These are phyloP conservation scores for Sternarchorhynchus goeldii DNA, from an alignment of 2,797 vertebrate species.

Conservation along the genomic window DNA sequence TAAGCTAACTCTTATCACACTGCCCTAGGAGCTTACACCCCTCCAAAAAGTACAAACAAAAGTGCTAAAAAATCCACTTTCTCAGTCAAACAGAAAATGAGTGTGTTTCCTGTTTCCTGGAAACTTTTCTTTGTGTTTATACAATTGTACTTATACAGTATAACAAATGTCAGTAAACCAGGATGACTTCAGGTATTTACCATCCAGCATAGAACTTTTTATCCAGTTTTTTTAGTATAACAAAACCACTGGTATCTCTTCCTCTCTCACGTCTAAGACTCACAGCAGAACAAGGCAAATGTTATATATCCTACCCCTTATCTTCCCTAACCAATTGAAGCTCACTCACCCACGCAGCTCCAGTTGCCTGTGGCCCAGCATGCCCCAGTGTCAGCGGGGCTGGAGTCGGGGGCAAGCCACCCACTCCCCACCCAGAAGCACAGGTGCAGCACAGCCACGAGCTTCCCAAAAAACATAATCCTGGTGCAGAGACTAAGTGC, in stretches of 20 bases:
- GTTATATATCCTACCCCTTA: too few relatives aligned
- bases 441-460: constrained; percentile 63
- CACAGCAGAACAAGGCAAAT: too few relatives aligned
- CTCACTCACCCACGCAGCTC: constrained; percentile 74
- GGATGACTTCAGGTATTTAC: too few relatives aligned
- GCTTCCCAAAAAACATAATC: constrained; percentile 79
- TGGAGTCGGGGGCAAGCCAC: constrained; percentile 15
- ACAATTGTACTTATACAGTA: too few relatives aligned
- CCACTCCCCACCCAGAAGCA: constrained; percentile 50
- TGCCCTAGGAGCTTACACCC: too few relatives aligned
- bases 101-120: too few relatives aligned
- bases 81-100: too few relatives aligned
- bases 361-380: constrained; percentile 66
- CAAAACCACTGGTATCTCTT: neutral
- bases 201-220: neutral
- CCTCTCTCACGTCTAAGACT: neutral
- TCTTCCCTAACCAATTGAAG: neutral
- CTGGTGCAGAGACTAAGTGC: constrained; percentile 53
- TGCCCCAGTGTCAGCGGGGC: constrained; percentile 41
- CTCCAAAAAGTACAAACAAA: too few relatives aligned
- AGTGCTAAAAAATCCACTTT: too few relatives aligned
- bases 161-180: too few relatives aligned
- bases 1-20: neutral
- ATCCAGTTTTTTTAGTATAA: neutral
- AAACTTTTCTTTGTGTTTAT: too few relatives aligned